A percentile compares a stretch with the other conserved stretches of the same genome.
These are phyloP conservation scores for Quadroppia sp. DNA, from an alignment of 2,888 invertebrate genomes.

Conservation along the genomic window DNA sequence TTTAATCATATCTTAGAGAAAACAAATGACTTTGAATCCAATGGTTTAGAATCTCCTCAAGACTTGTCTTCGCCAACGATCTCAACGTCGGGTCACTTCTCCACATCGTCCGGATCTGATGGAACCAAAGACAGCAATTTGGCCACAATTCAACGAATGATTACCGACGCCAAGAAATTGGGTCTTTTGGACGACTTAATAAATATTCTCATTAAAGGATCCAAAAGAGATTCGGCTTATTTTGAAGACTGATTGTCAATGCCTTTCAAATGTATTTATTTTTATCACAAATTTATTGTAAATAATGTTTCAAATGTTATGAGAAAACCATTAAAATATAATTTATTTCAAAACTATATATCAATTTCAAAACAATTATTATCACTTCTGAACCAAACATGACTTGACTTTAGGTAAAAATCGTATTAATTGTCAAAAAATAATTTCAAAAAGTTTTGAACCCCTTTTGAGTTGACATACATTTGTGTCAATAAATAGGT, in stretches of 20 bases:
- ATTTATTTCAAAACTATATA: too few relatives aligned
- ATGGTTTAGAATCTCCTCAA: conserved; percentile 1
- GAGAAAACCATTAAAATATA: too few relatives aligned
- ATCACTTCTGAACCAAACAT: too few relatives aligned
- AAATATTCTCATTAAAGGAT: conserved; percentile 18
- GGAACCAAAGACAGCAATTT: not conserved
- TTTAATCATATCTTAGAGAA: not conserved
- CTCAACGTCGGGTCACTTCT: conserved; percentile 14
- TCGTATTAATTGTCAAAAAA: too few relatives aligned
- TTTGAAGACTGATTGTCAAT: conserved; percentile 33
- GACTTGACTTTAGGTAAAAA: too few relatives aligned
- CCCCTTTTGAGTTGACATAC: too few relatives aligned
- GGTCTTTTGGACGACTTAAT: conserved; percentile 37
- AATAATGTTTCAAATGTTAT: too few relatives aligned
- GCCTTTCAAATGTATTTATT: too few relatives aligned
- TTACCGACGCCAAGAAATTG: conserved; percentile 33
- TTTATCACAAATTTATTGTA: too few relatives aligned
- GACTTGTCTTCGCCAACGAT: not conserved
- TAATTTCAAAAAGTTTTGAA: too few relatives aligned
- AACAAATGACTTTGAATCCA: not conserved
- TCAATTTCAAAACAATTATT: too few relatives aligned
- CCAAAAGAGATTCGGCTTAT: conserved; percentile 41
- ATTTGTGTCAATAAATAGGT: too few relatives aligned
- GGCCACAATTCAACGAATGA: conserved; percentile 18
- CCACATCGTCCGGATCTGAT: not conserved